phyloP scores from a whole-genome alignment of 2,888 invertebrate species.

The Pseudococcus jackbeardsleyi region DNA sequence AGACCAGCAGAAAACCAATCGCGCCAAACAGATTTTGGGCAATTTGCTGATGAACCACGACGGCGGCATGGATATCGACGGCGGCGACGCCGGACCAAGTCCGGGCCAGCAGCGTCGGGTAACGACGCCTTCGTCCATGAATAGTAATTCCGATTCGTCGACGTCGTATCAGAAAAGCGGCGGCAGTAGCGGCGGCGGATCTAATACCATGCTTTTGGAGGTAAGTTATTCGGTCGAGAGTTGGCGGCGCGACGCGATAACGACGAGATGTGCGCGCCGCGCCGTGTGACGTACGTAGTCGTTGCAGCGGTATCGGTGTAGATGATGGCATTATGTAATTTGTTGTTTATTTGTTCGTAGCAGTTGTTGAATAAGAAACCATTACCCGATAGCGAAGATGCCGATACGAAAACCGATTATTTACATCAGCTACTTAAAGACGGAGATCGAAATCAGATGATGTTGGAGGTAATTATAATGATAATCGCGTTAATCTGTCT shows the following conservation, averaged over 20 bases:
- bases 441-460: slow-evolving; percentile 69
- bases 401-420: slow-evolving; percentile 76
- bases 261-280: not conserved
- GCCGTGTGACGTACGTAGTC: not conserved
- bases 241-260: not conserved
- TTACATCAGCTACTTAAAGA: slow-evolving; percentile 76
- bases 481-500: not conserved
- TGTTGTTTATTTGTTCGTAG: slow-evolving; percentile 62
- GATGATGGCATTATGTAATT: slow-evolving; percentile 23
- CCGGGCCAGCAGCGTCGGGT: not conserved
- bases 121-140: slow-evolving; percentile 11
- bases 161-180: slow-evolving; percentile 43
- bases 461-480: slow-evolving; percentile 56
- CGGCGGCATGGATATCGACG: slow-evolving; percentile 48
- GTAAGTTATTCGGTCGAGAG: slow-evolving; percentile 14
- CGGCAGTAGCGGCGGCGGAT: not conserved
- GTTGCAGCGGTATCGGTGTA: not conserved
- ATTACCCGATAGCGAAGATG: slow-evolving; percentile 82
- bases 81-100: slow-evolving; percentile 20
- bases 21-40: slow-evolving; percentile 71
- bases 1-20: slow-evolving; percentile 63
- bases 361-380: slow-evolving; percentile 83
- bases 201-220: slow-evolving; percentile 20
- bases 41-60: slow-evolving; percentile 59
- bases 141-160: slow-evolving; percentile 41